Evolutionary conservation across 2,113 vertebrate genomes (phyloP), one percentile per base, ranked within the genome.

Genomic region (Prunella himalayana): DNA sequence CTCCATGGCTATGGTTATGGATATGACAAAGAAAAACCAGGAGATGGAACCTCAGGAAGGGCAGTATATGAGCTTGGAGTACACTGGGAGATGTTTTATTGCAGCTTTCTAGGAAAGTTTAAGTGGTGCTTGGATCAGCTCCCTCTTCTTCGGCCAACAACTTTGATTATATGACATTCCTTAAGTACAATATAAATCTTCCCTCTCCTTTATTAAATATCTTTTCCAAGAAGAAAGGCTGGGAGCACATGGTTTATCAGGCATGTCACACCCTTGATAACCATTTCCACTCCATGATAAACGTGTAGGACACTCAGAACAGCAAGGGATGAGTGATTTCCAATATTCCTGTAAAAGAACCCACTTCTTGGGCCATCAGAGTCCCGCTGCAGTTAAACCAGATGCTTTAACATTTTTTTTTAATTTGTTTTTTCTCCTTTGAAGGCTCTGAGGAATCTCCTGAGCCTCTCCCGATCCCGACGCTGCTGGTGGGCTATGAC

Each of bases 371-470:
- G 31, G 33, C 9, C 35, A 24, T 37, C 44, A 70, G 60, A 39
- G 39, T 22, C 41, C n/a, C 33, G 1, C 31, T 84, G 56, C 60
- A 49, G 14, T 60, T 49, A 20, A 56, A 53, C 6, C 14, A 15
- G 37, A 35, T 56, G 21, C 35, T 72, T 70, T 61, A 92, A 88
- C 17, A 3, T 22, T 33, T 71, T 42, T 72, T 49, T 15, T 30
- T 41, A 24, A 3, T 98, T 35, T 57, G 14, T 51, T 50, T 42
- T 85, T 50, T 76, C 68, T 23, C 89, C 78, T 77, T 37, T 83
- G 31, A 70, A 98, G 99, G 99, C 96, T 99, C 99, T 4, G 99
- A 99, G 97, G 99, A 99, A 68, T 99, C 99, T 61, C 99, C 99
- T 7, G 99, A 99, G 97, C 99, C 99, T 1, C 94, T 99, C 92